Evolutionary conservation across 2,888 invertebrate genomes (phyloP).

Genomic region (Spicauda simplicius): DNA sequence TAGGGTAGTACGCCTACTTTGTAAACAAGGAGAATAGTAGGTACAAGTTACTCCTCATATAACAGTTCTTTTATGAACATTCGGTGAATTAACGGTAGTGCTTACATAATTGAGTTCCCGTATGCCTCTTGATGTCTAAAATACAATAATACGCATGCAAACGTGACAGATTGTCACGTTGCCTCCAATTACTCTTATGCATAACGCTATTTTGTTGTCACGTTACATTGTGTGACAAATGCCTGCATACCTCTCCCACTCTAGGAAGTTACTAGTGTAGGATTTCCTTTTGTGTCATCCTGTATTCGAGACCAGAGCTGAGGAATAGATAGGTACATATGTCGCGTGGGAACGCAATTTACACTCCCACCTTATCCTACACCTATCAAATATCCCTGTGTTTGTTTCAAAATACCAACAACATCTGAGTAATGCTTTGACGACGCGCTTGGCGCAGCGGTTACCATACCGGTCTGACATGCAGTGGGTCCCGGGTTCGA

Average conservation of each 20-base stretch:
- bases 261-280: slow-evolving; percentile 1
- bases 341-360: slow-evolving; percentile 7
- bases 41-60: too few relatives aligned
- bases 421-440: too few relatives aligned
- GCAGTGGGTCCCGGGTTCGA: too few relatives aligned
- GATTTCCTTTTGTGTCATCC: slow-evolving; percentile 16
- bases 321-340: not conserved
- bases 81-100: not conserved
- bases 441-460: too few relatives aligned
- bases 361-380: slow-evolving; percentile 3
- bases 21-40: too few relatives aligned
- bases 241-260: not conserved
- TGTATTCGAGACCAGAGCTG: not conserved
- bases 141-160: not conserved
- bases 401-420: not conserved
- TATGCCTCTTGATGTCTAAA: not conserved
- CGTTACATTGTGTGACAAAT: not conserved
- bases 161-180: not conserved
- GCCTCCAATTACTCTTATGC: not conserved
- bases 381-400: not conserved
- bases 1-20: too few relatives aligned
- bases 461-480: too few relatives aligned
- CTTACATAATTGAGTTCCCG: not conserved
- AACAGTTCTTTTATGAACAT: too few relatives aligned
- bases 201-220: not conserved